Evolutionary conservation across 2,113 vertebrate genomes (phyloP).

Genomic region (Columba janthina): DNA sequence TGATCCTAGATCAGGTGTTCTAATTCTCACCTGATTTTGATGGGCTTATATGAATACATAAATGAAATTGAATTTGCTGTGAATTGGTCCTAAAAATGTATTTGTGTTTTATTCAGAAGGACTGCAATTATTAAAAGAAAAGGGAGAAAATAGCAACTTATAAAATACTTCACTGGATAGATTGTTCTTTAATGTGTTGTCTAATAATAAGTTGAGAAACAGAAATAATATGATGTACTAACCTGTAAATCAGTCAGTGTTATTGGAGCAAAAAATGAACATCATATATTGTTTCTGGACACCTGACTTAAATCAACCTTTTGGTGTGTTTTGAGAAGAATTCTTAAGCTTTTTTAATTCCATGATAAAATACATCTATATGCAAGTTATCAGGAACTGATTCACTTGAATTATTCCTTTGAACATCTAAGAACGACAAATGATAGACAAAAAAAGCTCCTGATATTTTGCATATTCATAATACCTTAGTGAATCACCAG

Average conservation of each 20-base stretch:
- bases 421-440: conserved; percentile 69
- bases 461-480: conserved; percentile 73
- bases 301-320: conserved; percentile 21
- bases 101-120: not conserved
- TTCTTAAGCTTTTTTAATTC: conserved; percentile 35
- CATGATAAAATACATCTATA: conserved; percentile 28
- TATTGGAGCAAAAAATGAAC: not conserved
- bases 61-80: not conserved
- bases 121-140: not conserved
- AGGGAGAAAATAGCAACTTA: not conserved
- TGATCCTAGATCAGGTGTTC: not conserved
- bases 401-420: conserved; percentile 65
- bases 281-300: not conserved
- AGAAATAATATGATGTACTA: not conserved
- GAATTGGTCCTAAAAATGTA: not conserved
- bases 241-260: not conserved
- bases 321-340: conserved; percentile 5
- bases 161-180: not conserved
- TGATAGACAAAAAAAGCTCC: conserved; percentile 55
- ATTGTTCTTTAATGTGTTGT: not conserved
- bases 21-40: not conserved
- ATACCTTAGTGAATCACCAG: conserved; percentile 67
- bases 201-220: not conserved
- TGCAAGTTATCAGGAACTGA: conserved; percentile 59
- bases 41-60: not conserved